These are phyloP conservation scores for Megastigmus dorsalis DNA, from an alignment of 2,888 invertebrate genomes.

Conservation along the genomic window DNA sequence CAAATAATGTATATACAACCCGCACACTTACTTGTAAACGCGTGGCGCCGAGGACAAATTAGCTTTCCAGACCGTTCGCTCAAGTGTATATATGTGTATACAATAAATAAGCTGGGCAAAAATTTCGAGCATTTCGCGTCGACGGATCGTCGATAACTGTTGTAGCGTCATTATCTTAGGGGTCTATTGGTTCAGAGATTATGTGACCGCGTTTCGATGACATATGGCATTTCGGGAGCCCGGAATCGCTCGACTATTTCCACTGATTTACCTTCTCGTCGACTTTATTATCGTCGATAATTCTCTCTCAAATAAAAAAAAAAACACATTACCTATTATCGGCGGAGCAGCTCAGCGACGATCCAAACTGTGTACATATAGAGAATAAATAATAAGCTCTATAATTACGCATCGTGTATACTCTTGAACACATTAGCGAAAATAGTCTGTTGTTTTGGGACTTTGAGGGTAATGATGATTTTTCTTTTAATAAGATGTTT, in stretches of 20 bases:
- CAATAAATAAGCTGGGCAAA: neutral
- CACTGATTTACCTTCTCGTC: neutral
- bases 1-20: neutral
- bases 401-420: neutral
- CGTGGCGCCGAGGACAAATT: neutral
- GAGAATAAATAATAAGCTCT: constrained; percentile 2
- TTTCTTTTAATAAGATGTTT: constrained; percentile 15
- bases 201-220: too few relatives aligned
- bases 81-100: neutral
- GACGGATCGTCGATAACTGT: neutral
- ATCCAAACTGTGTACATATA: neutral
- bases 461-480: neutral
- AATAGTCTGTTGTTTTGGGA: constrained; percentile 1
- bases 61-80: neutral
- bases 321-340: constrained; percentile 11
- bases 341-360: neutral
- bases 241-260: neutral
- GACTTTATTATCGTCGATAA: constrained; percentile 1
- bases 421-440: constrained; percentile 5
- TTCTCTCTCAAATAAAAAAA: constrained; percentile 20
- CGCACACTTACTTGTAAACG: neutral
- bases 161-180: neutral
- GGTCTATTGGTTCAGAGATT: neutral
- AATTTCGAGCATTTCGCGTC: too few relatives aligned
- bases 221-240: neutral